Percentiles rank a stretch among this genome's conserved stretches.
phyloP scores from a whole-genome alignment of 2,888 invertebrate genomes.

The Cataglyphis altisquamis region DNA sequence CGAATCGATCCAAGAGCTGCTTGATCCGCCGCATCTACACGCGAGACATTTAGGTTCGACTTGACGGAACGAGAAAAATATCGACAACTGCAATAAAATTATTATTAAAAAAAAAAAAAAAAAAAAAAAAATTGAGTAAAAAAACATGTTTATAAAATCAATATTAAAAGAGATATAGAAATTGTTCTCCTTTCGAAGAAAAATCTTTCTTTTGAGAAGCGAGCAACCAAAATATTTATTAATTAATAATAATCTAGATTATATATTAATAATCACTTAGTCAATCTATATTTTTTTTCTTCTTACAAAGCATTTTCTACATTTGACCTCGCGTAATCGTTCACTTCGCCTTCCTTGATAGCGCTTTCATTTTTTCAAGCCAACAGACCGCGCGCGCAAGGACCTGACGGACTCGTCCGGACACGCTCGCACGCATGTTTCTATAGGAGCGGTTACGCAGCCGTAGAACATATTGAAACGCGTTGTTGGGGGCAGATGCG shows the following conservation, averaged over 20 bases:
- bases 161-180: background rate
- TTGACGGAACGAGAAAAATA: background rate
- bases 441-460: constrained; percentile 80
- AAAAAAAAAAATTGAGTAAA: background rate
- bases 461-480: constrained; percentile 85
- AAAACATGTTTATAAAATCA: background rate
- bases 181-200: background rate
- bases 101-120: background rate
- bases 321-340: background rate
- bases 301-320: background rate
- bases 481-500: constrained; percentile 86
- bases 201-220: background rate
- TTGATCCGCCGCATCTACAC: constrained; percentile 21
- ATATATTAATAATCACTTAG: background rate
- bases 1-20: constrained; percentile 34
- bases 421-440: constrained; percentile 76
- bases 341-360: constrained; percentile 14
- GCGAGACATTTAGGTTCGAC: background rate
- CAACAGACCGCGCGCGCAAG: constrained; percentile 24
- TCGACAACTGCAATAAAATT: background rate
- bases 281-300: background rate
- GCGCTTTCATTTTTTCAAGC: background rate
- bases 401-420: constrained; percentile 14
- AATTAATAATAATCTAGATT: constrained; percentile 14
- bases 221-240: background rate